phyloP scores from a whole-genome alignment of 1,140 invertebrate species.

The Streblospio benedicti region DNA sequence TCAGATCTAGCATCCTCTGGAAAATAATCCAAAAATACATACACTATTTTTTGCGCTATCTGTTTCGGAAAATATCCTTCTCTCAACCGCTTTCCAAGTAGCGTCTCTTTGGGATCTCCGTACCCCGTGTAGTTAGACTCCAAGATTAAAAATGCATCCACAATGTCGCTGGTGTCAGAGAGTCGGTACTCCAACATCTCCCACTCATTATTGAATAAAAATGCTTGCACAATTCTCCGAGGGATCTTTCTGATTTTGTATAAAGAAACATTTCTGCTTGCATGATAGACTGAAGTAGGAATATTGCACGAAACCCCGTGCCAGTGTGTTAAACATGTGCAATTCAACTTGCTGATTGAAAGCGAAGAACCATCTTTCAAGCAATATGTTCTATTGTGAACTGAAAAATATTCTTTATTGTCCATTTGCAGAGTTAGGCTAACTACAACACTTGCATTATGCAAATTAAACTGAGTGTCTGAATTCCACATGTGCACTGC shows the following conservation, averaged over 20 bases:
- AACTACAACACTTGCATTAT: no score
- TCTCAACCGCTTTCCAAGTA: constrained; percentile 24
- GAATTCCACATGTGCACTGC: no score
- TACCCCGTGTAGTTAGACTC: constrained; percentile 28
- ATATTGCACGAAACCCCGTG: not conserved
- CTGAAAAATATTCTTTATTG: no score
- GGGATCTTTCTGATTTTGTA: not conserved
- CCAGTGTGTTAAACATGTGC: not conserved
- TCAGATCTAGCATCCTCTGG: constrained; percentile 16
- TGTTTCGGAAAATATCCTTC: constrained; percentile 26
- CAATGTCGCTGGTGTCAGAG: constrained; percentile 32
- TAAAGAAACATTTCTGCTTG: not conserved
- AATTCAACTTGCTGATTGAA: not conserved
- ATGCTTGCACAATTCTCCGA: not conserved
- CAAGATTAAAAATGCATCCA: not conserved
- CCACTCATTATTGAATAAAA: constrained; percentile 7
- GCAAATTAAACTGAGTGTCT: no score
- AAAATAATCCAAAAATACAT: constrained; percentile 45
- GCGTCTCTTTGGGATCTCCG: constrained; percentile 32
- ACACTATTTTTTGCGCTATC: constrained; percentile 52
- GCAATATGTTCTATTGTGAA: no score
- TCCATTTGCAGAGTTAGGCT: no score
- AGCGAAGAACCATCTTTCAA: no score
- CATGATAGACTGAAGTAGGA: not conserved
- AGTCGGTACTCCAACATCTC: constrained; percentile 7